Percentiles rank a stretch among this genome's conserved stretches.
phyloP scores from a whole-genome alignment of 2,113 vertebrate species.

The Myotis davidii region DNA sequence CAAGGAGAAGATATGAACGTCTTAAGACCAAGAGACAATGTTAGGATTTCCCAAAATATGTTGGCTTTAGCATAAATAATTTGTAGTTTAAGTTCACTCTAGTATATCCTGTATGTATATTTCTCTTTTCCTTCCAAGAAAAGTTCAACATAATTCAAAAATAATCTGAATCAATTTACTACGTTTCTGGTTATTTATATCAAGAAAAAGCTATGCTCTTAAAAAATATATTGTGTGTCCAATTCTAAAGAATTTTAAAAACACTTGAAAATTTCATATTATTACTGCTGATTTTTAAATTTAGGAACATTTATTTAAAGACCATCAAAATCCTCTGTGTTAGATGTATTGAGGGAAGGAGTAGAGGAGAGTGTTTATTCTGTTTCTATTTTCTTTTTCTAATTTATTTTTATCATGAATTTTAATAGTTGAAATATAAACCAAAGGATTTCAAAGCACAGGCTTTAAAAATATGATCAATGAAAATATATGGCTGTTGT shows the following conservation, averaged over 20 bases:
- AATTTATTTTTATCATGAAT: background rate
- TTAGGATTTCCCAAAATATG: background rate
- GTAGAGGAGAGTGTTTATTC: background rate
- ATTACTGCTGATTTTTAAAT: background rate
- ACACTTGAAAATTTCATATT: background rate
- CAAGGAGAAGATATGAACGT: background rate
- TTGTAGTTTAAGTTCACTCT: background rate
- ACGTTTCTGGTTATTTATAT: background rate
- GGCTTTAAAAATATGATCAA: background rate
- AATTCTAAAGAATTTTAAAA: background rate
- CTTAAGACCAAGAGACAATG: background rate
- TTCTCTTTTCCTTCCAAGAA: background rate
- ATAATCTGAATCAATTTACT: background rate
- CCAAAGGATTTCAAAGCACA: background rate
- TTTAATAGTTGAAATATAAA: conserved; percentile 10
- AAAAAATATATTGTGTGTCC: background rate
- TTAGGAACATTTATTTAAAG: background rate
- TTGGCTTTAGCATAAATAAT: background rate
- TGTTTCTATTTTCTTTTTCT: background rate
- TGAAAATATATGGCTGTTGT: background rate
- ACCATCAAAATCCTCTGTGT: background rate
- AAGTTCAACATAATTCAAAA: background rate
- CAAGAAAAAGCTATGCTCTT: background rate
- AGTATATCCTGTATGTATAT: background rate
- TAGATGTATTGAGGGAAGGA: background rate